Base-by-base conservation (phyloP, 2,113 vertebrate species). In the Heteronetta atricapilla region DNA sequence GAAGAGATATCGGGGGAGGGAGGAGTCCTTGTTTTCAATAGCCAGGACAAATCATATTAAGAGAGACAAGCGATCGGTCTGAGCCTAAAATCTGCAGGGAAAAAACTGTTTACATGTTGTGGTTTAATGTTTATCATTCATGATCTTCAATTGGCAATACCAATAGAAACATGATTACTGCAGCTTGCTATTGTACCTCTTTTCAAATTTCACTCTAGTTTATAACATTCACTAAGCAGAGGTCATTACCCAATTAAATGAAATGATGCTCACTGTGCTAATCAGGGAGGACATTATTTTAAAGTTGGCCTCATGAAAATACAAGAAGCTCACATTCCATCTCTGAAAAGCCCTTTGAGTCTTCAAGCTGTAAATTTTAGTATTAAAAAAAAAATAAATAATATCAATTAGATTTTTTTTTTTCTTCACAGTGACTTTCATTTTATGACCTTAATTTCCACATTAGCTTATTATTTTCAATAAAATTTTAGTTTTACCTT, bases 31-130 rank as follows among this genome's bases (percentile, higher is more conserved):
- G 98, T 98, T 99, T 99, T 99, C 98, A 98, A 98, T 98, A 98
- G 98, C 97, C 96, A 96, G 97, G 97, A 98, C 98, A 99, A 99
- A 99, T 99, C 98, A 98, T 98, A 99, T 99, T 98, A 99, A 94
- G 97, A 98, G 97, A 97, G 97, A 98, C 96, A 96, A 97, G 95
- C 93, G 97, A 97, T 98, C 97, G 96, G 97, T 94, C 92, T 97
- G 93, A 77, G 96, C 97, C 98, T 96, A 98, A 97, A 98, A 96
- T 97, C 98, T 97, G 85, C 94, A 94, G 96, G 97, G 97, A 97
- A 96, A 98, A 96, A 97, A 95, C 94, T 95, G 95, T 97, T 97
- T 97, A 96, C 82, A 86, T 97, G 95, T 96, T 93, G 92, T 94
- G 95, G 82, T 97, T 97, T 98, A 89, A 77, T 96, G 97, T 97